Conservation (phyloP, 2,113 vertebrate genomes). For the Pelecanoides urinatrix region DNA sequence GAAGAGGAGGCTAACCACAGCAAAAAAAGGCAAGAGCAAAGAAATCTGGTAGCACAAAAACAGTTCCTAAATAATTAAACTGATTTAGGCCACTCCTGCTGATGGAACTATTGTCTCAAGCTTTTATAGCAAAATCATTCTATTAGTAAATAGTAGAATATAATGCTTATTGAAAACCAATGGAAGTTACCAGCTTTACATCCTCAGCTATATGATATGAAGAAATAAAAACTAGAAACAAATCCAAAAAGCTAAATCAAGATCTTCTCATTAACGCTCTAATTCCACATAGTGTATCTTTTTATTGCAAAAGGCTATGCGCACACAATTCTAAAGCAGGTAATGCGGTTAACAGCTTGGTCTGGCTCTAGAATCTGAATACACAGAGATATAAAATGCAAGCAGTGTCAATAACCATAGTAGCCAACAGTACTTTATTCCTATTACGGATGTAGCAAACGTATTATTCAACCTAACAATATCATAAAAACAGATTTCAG, state of each 20-base stretch:
- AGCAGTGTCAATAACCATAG: background rate
- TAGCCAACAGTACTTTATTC: background rate
- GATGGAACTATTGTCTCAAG: background rate
- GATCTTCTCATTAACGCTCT: background rate
- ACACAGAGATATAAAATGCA: background rate
- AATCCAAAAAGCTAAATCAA: background rate
- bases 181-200: background rate
- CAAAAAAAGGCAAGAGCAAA: background rate
- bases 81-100: background rate
- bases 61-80: background rate
- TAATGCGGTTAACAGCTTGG: background rate
- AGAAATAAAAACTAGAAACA: background rate
- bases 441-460: background rate
- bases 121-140: background rate
- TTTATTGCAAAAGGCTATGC: background rate
- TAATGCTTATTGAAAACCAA: background rate
- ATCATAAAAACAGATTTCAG: background rate
- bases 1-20: background rate
- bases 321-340: background rate
- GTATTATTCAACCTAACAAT: background rate
- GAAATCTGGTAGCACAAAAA: background rate
- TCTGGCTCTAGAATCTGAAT: background rate
- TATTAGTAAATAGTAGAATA: background rate
- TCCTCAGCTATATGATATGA: accelerated
- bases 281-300: background rate